These are phyloP conservation scores for Ophioninae sp. DNA, from an alignment of 2,888 invertebrate species.

Conservation along the genomic window DNA sequence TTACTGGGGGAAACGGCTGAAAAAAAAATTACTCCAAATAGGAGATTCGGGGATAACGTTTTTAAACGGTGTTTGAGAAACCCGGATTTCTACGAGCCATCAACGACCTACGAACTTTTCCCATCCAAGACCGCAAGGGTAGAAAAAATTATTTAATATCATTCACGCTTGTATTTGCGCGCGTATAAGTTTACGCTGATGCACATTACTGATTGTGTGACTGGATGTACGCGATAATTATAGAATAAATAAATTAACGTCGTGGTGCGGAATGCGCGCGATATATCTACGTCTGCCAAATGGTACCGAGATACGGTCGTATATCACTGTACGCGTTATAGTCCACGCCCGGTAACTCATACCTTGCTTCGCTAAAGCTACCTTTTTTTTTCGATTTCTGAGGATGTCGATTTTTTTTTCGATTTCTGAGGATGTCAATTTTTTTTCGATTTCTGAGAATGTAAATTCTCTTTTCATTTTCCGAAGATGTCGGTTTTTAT, in stretches of 20 bases:
- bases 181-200: constrained; percentile 9
- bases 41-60: too few relatives aligned
- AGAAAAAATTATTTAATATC: background rate
- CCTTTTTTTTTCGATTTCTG: constrained; percentile 40
- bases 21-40: too few relatives aligned
- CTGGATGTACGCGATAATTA: constrained; percentile 78
- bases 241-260: constrained; percentile 81
- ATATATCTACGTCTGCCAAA: constrained; percentile 81
- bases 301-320: constrained; percentile 81
- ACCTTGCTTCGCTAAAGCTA: constrained; percentile 65
- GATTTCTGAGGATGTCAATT: too few relatives aligned
- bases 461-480: too few relatives aligned
- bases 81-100: background rate
- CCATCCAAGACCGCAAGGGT: background rate
- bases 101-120: background rate
- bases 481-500: too few relatives aligned
- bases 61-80: too few relatives aligned
- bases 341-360: constrained; percentile 80
- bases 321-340: constrained; percentile 80
- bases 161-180: background rate
- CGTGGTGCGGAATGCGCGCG: constrained; percentile 77
- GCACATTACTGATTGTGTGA: constrained; percentile 74
- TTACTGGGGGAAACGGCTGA: too few relatives aligned
- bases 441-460: too few relatives aligned
- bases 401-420: background rate